Evolutionary conservation across 2,888 invertebrate species (phyloP), one percentile per base, ranked within the genome.

Genomic region (Pollenia griseotomentosa): DNA sequence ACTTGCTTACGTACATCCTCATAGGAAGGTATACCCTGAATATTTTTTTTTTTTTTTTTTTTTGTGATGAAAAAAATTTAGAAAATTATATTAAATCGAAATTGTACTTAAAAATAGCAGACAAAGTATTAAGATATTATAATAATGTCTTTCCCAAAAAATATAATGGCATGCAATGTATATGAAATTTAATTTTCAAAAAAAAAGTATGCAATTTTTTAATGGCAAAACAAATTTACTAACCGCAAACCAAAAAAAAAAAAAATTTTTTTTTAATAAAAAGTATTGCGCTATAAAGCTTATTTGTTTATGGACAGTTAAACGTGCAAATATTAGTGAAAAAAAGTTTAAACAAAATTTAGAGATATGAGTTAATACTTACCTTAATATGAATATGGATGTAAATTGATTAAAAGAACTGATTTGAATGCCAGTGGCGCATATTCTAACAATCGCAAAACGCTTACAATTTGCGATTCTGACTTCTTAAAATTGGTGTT

Each of bases 1-100:
- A 93, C 81, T 85, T 91, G 88, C 74, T 91, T 92, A 86, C 91
- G 91, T 71, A 93, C 74, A 61, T 93, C 93, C 83, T 94, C 93
- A 86, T 93, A 93, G n/a, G 93, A 90, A 70, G 92, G 92, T 81
- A 91, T 85, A 3, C 89, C 88, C 94, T 94, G 89, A 9, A 2
- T 48, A n/a, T 65, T 51, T 51, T 16, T 79, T 51, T 48, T 19
- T 59, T 51, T 74, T 19, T 79, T 51, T 14, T 63, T 71, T 59
- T 51, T 74, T 19, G 40, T 80, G 40, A 63, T 33, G 65, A 46
- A 68, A 61, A 75, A 42, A 53, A 66, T 75, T 42, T 44, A 33
- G 23, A 75, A 68, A 74, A 74, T 57, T 19, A 66, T 65, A 74
- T 66, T 81, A 42, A 75, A 61, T 16, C 33, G 16, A 51, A 74